These are phyloP conservation scores for Uria aalge DNA, from an alignment of 2,113 vertebrate genomes.

Conservation along the genomic window DNA sequence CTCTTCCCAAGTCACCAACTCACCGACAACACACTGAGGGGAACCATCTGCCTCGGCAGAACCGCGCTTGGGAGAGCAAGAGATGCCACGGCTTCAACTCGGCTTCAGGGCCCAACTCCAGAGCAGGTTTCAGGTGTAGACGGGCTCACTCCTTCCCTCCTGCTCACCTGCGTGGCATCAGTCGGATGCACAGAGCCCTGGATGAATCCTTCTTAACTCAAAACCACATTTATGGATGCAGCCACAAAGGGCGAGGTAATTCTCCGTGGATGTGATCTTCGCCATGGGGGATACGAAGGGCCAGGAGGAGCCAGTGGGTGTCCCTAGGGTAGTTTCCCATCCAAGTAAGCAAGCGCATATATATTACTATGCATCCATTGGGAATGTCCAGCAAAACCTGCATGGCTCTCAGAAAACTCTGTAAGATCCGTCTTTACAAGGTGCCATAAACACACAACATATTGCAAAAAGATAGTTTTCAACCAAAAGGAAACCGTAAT, in stretches of 20 bases:
- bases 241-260: not conserved
- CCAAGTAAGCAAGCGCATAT: not conserved
- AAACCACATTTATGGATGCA: not conserved
- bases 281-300: not conserved
- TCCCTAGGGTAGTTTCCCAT: not conserved
- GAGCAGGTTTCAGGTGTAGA: not conserved
- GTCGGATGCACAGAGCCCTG: not conserved
- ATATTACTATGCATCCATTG: fast-evolving
- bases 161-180: not conserved
- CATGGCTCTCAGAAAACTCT: not conserved
- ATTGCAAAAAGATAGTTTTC: fast-evolving
- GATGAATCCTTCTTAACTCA: not conserved
- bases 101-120: not conserved
- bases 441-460: fast-evolving
- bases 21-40: not conserved
- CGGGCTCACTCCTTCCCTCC: fast-evolving
- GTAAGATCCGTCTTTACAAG: not conserved
- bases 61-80: not conserved
- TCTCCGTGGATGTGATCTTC: fast-evolving
- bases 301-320: fast-evolving
- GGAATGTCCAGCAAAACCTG: not conserved
- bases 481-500: not conserved
- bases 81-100: not conserved
- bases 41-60: not conserved
- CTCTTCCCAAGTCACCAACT: not conserved